Evolutionary conservation across 2,113 vertebrate species (phyloP).

Genomic region (Tragelaphus strepsiceros): DNA sequence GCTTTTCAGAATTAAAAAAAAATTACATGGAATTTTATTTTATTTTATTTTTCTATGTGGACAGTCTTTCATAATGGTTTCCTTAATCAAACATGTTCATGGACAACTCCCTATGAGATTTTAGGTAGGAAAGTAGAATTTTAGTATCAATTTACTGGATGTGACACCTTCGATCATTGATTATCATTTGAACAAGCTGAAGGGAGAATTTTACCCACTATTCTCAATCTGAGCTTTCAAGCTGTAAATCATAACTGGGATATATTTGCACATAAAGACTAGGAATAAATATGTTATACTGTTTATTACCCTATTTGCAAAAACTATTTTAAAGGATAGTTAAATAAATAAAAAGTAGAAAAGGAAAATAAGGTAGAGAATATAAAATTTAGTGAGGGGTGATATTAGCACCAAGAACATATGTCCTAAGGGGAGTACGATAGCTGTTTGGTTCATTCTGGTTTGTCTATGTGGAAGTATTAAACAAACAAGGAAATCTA

Average conservation of each 20-base stretch:
- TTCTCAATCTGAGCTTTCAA: background rate
- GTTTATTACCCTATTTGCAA: background rate
- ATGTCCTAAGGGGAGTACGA: background rate
- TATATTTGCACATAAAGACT: background rate
- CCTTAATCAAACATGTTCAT: background rate
- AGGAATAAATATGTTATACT: background rate
- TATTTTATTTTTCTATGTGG: background rate
- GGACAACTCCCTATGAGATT: background rate
- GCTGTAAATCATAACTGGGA: background rate
- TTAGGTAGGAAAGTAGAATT: background rate
- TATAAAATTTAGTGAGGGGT: background rate
- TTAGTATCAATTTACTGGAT: background rate
- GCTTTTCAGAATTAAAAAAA: background rate
- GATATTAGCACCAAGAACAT: background rate
- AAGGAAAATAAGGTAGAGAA: background rate
- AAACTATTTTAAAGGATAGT: background rate
- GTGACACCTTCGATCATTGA: background rate
- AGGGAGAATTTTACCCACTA: background rate
- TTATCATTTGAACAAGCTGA: background rate
- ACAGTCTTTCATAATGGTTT: background rate
- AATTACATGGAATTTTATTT: background rate
- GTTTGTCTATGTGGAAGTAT: background rate
- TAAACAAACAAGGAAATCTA: background rate
- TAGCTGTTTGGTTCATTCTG: background rate
- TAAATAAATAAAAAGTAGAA: background rate